Evolutionary conservation across 1,140 invertebrate genomes (phyloP), one percentile per base, ranked within the genome.

Genomic region (Paraescarpia echinospica): DNA sequence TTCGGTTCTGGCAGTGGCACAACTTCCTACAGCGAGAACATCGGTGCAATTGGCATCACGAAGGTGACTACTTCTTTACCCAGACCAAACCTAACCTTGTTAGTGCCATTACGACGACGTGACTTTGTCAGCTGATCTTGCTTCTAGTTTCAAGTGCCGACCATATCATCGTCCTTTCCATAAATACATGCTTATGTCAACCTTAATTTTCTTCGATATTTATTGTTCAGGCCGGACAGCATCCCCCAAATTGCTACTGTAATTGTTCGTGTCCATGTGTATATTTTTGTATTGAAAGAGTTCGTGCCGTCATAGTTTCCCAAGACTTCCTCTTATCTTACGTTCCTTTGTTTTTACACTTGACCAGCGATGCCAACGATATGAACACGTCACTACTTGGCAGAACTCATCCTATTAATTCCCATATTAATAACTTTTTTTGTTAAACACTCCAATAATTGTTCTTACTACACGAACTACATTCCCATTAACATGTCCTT

Each of bases 1-100:
- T 98, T 97, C 97, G 98, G 98, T 1, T 97, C 96, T 97, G 95
- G 98, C 6, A 98, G 98, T 94, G 98, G 98, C 2, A 98, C 98
- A 2, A 98, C 98, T 93, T 98, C 98, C 0, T 98, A 95, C 91
- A 96, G 96, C 35, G 98, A 98, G 96, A 99, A 99, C 95, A 98
- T 99, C 89, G 98, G 98, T 4, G 98, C 98, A 27, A 98, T 99
- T 93, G 98, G 98, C 91, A 96, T 97, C 8, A 97, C 96, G 2
- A 97, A 96, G 95, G 96, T 97, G 94, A 93, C 51, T 77, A n/a
- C 35, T 92, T 93, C 33, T 89, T 2, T 22, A 77, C n/a, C 90
- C 18, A 34, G 90, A 77, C 59, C 9, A 18, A 2, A 31, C 27
- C 59, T 51, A 8, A 18, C 18, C 8, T 18, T 51, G 14, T 18